phyloP scores from a whole-genome alignment of 2,113 vertebrate genomes.

The Plecotus auritus region DNA sequence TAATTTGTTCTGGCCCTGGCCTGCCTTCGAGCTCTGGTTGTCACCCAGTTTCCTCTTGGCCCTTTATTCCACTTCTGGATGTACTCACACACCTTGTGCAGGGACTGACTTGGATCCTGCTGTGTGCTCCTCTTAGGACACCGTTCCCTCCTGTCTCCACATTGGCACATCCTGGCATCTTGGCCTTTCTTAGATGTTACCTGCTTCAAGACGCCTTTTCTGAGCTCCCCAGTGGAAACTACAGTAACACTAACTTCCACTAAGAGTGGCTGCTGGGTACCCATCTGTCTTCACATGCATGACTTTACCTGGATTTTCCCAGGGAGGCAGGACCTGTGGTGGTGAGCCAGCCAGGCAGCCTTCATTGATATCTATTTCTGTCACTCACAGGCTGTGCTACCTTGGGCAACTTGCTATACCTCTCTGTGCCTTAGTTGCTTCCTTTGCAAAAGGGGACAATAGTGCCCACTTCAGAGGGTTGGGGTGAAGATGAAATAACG shows the following conservation, averaged over 20 bases:
- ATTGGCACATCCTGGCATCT: no score
- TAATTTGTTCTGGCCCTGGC: background rate
- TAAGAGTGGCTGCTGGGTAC: fast-evolving
- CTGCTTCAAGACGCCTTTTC: background rate
- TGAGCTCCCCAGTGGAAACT: background rate
- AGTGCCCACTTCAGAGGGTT: background rate
- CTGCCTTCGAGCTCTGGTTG: background rate
- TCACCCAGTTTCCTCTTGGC: background rate
- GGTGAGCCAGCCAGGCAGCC: background rate
- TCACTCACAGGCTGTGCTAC: background rate
- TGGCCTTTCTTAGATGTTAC: background rate
- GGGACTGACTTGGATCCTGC: background rate
- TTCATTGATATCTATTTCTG: fast-evolving
- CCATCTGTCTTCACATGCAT: fast-evolving
- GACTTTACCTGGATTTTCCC: fast-evolving
- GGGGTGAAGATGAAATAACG: background rate
- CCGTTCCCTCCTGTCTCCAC: fast-evolving
- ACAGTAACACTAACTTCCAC: background rate
- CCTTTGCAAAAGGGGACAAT: background rate
- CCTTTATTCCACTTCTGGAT: background rate
- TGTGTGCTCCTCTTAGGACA: background rate
- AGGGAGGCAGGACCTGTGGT: background rate
- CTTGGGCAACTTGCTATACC: background rate
- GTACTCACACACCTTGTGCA: fast-evolving
- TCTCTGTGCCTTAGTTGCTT: background rate